Percentiles rank a stretch among this genome's conserved stretches.
These are phyloP conservation scores for Lissocephala sabroskyi DNA, from an alignment of 2,888 invertebrate genomes.

Conservation along the genomic window DNA sequence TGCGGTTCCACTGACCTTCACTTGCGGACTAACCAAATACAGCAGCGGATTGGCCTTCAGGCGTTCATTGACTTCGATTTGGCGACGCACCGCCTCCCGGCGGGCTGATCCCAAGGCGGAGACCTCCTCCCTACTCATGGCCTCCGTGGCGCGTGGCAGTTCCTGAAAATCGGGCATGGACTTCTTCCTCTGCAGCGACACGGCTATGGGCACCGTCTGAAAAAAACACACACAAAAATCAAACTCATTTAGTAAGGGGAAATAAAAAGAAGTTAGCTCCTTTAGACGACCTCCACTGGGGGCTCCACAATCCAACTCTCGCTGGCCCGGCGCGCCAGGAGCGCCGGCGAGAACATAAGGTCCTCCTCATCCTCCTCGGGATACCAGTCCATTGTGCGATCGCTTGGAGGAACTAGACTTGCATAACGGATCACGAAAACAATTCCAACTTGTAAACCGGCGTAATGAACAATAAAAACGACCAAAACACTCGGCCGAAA, in stretches of 20 bases:
- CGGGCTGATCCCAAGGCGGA: constrained; percentile 94
- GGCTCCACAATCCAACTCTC: constrained; percentile 93
- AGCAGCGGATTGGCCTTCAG: constrained; percentile 95
- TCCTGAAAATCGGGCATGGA: constrained; percentile 96
- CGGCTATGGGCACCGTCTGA: constrained; percentile 85
- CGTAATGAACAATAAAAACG: constrained; percentile 10
- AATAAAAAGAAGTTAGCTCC: not conserved
- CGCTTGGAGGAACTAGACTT: constrained; percentile 18
- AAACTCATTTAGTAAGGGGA: too few relatives aligned
- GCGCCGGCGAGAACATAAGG: constrained; percentile 88
- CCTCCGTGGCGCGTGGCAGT: constrained; percentile 84
- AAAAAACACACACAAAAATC: constrained; percentile 28
- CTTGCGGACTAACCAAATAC: constrained; percentile 96
- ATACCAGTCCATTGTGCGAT: constrained; percentile 80
- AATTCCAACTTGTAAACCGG: constrained; percentile 45
- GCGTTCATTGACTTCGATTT: constrained; percentile 92
- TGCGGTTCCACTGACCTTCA: constrained; percentile 84
- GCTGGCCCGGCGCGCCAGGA: constrained; percentile 88
- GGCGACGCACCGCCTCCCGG: constrained; percentile 93
- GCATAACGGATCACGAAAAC: constrained; percentile 40
- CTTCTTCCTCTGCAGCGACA: constrained; percentile 92
- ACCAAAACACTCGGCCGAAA: constrained; percentile 39
- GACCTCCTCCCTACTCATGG: constrained; percentile 96
- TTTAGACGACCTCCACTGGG: constrained; percentile 81
- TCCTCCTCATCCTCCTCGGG: constrained; percentile 89